These are phyloP conservation scores for Nymphalis c-album DNA, from an alignment of 2,888 invertebrate species.

Conservation along the genomic window DNA sequence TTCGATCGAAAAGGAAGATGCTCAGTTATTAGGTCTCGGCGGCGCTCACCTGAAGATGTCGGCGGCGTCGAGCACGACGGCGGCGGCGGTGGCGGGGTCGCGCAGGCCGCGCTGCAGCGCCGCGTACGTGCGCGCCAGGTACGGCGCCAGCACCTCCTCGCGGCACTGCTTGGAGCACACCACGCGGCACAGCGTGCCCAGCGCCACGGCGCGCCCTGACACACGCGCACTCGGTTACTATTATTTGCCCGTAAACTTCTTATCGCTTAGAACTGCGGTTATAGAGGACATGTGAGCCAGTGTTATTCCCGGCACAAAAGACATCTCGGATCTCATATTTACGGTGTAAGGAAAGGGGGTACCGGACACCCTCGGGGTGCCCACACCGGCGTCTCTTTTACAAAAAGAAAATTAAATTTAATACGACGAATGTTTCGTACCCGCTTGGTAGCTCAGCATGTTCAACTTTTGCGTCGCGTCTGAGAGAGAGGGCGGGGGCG, in stretches of 20 bases:
- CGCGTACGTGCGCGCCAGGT: conserved; percentile 96
- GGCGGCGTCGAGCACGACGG: conserved; percentile 91
- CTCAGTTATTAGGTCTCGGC: too few relatives aligned
- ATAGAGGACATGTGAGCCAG: too few relatives aligned
- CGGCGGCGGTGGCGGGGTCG: conserved; percentile 87
- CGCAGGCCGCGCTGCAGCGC: conserved; percentile 93
- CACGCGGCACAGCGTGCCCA: conserved; percentile 96
- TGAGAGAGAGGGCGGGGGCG: conserved; percentile 82
- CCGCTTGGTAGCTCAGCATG: conserved; percentile 90
- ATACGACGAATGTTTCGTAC: conserved; percentile 42
- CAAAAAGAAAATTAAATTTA: background rate
- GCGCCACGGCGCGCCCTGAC: conserved; percentile 93
- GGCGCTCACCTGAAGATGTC: conserved; percentile 93
- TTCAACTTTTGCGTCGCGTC: conserved; percentile 86
- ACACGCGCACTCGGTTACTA: background rate
- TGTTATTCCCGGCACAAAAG: too few relatives aligned
- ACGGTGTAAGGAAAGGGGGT: too few relatives aligned
- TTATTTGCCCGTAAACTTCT: too few relatives aligned
- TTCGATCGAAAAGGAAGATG: background rate
- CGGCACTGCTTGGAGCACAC: conserved; percentile 97
- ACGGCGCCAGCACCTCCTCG: conserved; percentile 95
- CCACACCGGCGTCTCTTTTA: too few relatives aligned
- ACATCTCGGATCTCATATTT: too few relatives aligned
- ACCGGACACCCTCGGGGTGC: too few relatives aligned
- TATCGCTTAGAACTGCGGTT: too few relatives aligned